These are phyloP conservation scores for Priocnemis perturbator DNA, from an alignment of 2,888 invertebrate species.

Conservation along the genomic window DNA sequence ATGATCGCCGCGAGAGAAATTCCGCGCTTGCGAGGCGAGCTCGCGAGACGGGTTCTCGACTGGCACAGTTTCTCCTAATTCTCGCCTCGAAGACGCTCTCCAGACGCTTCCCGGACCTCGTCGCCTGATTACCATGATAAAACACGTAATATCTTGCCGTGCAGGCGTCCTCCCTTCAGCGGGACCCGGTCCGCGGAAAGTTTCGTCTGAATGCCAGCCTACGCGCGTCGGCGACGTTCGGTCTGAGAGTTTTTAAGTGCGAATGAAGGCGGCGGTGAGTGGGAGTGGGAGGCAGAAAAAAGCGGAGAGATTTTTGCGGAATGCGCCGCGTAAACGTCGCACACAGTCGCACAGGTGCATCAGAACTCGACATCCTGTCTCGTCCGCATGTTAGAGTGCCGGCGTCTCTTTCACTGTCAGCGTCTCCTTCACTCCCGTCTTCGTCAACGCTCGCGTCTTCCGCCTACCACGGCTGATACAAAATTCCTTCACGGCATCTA, in stretches of 20 bases:
- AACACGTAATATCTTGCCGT: no score
- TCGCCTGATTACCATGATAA: no score
- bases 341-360: slow-evolving; percentile 50
- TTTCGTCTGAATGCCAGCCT: slow-evolving; percentile 33
- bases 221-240: slow-evolving; percentile 10
- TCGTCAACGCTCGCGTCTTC: no score
- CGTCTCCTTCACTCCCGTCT: not conserved
- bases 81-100: no score
- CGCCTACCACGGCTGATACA: not conserved
- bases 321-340: slow-evolving; percentile 50
- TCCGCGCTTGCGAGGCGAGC: slow-evolving; percentile 7
- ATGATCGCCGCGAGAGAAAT: slow-evolving; percentile 6
- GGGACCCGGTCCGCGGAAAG: not conserved
- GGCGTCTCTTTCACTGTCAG: slow-evolving; percentile 4
- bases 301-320: slow-evolving; percentile 37
- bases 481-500: not conserved
- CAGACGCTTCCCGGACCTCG: no score
- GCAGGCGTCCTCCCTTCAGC: no score
- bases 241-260: slow-evolving; percentile 34
- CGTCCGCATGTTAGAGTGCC: slow-evolving; percentile 9
- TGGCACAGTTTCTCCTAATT: no score
- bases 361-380: slow-evolving; percentile 42
- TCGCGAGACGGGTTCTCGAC: not conserved
- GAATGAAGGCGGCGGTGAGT: slow-evolving; percentile 31
- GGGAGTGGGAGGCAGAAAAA: not conserved